These are phyloP conservation scores for Chaetodon auriga DNA, from an alignment of 2,113 vertebrate species.

Conservation along the genomic window DNA sequence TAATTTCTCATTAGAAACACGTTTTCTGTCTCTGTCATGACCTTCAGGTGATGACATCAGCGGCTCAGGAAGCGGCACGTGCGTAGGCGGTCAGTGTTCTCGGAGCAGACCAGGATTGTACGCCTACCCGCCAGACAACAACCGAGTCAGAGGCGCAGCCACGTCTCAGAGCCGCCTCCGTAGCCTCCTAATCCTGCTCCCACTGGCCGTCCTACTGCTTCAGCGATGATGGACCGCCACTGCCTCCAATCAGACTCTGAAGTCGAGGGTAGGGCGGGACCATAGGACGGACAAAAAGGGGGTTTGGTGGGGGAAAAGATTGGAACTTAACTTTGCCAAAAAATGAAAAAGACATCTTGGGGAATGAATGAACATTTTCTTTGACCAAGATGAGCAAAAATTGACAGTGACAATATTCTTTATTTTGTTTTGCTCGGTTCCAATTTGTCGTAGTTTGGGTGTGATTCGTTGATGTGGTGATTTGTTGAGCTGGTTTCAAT, in stretches of 20 bases:
- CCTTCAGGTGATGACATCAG: conserved; percentile 93
- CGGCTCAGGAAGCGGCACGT: conserved; percentile 94
- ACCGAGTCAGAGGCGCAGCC: conserved; percentile 74
- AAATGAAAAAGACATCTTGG: conserved; percentile 49
- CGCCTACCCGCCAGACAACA: conserved; percentile 86
- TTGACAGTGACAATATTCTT: conserved; percentile 45
- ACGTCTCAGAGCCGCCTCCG: conserved; percentile 60
- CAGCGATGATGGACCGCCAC: conserved; percentile 87
- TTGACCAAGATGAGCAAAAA: conserved; percentile 59
- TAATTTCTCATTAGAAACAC: not conserved
- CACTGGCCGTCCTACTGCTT: conserved; percentile 77
- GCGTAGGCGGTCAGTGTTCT: conserved; percentile 84
- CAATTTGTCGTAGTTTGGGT: conserved; percentile 49
- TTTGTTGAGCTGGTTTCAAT: conserved; percentile 69
- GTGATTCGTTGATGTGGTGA: conserved; percentile 38
- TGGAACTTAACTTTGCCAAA: conserved; percentile 75
- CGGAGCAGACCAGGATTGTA: conserved; percentile 81
- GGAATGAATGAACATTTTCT: conserved; percentile 64
- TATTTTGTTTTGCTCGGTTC: conserved; percentile 56
- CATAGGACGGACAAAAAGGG: conserved; percentile 10
- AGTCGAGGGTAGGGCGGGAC: conserved; percentile 37
- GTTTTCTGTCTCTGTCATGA: not conserved
- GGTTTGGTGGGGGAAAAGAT: conserved; percentile 5
- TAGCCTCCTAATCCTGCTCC: conserved; percentile 81
- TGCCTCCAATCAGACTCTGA: conserved; percentile 50